Base-by-base conservation (phyloP, 2,113 vertebrate genomes). In the Poecile atricapillus region DNA sequence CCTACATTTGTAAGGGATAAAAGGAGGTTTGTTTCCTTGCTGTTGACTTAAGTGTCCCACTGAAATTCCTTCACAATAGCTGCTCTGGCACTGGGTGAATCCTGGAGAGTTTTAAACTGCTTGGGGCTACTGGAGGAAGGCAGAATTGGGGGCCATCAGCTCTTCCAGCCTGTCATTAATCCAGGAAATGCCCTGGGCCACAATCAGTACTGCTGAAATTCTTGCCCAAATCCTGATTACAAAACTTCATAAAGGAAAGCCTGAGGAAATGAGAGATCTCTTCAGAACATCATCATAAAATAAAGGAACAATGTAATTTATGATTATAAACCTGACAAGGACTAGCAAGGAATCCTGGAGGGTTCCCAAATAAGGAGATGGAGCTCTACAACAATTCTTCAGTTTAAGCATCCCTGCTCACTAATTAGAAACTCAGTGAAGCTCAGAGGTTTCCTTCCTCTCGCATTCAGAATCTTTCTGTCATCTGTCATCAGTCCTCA, bases 241-340 rank as follows among this genome's bases (percentile, higher is more conserved):
- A 44, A 84, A 85, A 83, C 74, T 94, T 71, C 84, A 70, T 75
- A 65, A 87, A 93, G 89, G 67, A 62, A 80, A 91, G 83, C 75
- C 65, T 56, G 55, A 85, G 93, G 94, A 96, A 96, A 94, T 59
- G 90, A 87, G 53, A 58, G 59, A 10, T 41, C 77, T 86, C 84
- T 87, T 93, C 68, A 81, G 67, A 89, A 56, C 28, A 74, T 75
- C 44, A 53, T 71, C 15, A 10, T 71, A 67, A 86, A 91, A 79
- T 15, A 89, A 90, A 83, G 31, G 91, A 76, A 52, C 56, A 63
- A 15, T 11, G 73, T 58, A 17, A 69, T 91, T 92, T 79, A 22
- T 59, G 49, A 82, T 80, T 78, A 55, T 60, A 59, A 92, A 89
- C 47, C 64, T 94, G 90, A 84, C 65, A 68, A 56, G 23, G 60